phyloP scores from a whole-genome alignment of 2,888 invertebrate genomes.

The Elmis aenea region DNA sequence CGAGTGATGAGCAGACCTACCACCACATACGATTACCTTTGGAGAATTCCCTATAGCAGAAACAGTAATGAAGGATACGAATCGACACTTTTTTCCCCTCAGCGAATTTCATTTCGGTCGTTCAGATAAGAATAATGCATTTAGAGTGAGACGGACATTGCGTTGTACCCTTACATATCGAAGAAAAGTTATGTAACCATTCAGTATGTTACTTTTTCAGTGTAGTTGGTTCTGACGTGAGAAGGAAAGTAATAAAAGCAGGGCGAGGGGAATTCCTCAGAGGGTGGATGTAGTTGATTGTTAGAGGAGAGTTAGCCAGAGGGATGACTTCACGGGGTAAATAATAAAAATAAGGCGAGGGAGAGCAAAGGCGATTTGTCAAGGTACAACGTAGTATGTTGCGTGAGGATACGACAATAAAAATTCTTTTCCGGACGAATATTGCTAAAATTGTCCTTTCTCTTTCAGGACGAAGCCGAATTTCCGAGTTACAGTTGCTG shows the following conservation, averaged over 20 bases:
- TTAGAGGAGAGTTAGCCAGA: constrained; percentile 24
- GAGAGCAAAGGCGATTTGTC: constrained; percentile 13
- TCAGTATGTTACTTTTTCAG: constrained; percentile 41
- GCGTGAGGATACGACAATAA: constrained; percentile 10
- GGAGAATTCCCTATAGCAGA: constrained; percentile 20
- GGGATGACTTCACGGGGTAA: constrained; percentile 18
- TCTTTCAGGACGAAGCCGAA: too few species aligned
- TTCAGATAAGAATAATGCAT: neutral
- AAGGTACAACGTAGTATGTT: constrained; percentile 15
- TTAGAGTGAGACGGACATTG: neutral
- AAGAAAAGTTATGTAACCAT: constrained; percentile 24
- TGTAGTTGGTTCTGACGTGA: constrained; percentile 42
- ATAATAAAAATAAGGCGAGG: constrained; percentile 21
- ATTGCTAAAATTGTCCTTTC: too few species aligned
- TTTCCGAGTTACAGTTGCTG: constrained; percentile 24
- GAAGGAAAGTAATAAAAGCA: constrained; percentile 43
- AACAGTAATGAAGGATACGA: constrained; percentile 19
- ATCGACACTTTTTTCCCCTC: constrained; percentile 14
- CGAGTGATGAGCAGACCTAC: constrained; percentile 35
- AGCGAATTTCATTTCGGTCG: neutral
- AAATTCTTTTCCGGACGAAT: too few species aligned
- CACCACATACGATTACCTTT: constrained; percentile 34
- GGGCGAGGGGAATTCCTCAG: constrained; percentile 30
- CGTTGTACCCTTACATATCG: constrained; percentile 1
- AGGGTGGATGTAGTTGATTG: constrained; percentile 36